These are phyloP conservation scores for Trididemnum miniatum DNA, from an alignment of 23 tunicate species.

Conservation along the genomic window DNA sequence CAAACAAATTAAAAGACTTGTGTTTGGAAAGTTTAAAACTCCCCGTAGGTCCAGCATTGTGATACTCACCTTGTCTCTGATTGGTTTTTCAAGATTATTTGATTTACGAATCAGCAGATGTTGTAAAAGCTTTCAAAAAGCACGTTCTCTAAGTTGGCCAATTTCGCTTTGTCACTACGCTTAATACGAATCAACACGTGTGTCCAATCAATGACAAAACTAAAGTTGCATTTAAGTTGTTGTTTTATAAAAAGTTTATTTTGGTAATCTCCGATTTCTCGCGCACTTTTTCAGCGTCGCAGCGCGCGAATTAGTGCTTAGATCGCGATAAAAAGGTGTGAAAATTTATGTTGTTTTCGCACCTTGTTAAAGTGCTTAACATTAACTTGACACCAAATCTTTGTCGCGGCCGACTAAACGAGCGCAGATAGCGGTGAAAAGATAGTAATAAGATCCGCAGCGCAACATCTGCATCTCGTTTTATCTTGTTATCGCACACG, in stretches of 20 bases:
- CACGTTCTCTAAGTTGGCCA: no score
- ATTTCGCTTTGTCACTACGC: no score
- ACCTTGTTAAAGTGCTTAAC: background rate
- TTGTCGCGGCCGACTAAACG: background rate
- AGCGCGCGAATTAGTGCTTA: background rate
- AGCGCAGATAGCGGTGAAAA: background rate
- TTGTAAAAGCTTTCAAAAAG: no score
- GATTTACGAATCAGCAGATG: background rate
- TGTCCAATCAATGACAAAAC: background rate
- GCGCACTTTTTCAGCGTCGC: background rate
- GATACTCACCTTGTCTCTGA: background rate
- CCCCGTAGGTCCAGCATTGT: no score
- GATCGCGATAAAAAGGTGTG: background rate
- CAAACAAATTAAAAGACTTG: no score
- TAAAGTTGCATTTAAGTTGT: background rate
- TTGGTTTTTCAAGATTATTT: background rate
- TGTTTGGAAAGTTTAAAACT: no score
- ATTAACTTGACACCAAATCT: background rate
- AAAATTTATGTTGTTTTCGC: background rate
- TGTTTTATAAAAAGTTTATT: background rate
- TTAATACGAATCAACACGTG: background rate
- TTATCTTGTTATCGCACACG: no score
- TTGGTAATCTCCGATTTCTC: background rate
- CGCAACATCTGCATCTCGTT: no score
- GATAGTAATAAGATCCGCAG: background rate